These are phyloP conservation scores for Steinernema hermaphroditum DNA, from an alignment of 2,888 invertebrate species.

Conservation along the genomic window DNA sequence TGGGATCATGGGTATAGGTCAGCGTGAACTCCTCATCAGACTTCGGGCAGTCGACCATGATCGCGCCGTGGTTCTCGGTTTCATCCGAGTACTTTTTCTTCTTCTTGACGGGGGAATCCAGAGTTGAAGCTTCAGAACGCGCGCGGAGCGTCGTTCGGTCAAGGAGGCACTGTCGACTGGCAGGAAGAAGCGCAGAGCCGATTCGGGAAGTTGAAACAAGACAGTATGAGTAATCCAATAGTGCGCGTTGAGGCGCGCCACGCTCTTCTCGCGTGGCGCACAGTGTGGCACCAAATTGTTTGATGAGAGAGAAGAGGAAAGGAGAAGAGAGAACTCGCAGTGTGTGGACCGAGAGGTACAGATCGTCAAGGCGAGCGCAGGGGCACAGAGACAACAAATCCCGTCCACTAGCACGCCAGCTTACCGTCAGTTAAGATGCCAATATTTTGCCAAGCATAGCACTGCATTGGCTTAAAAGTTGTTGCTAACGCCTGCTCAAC, in stretches of 20 bases:
- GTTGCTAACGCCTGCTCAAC: neutral
- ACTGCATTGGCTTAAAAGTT: neutral
- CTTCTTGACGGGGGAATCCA: conserved; percentile 10
- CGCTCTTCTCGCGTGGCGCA: conserved; percentile 20
- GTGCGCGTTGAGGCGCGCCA: conserved; percentile 31
- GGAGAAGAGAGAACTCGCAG: conserved; percentile 20
- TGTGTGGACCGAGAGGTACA: conserved; percentile 24
- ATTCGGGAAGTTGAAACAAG: conserved; percentile 30
- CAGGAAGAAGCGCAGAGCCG: conserved; percentile 3
- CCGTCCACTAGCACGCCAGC: conserved; percentile 18
- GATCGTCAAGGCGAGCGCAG: conserved; percentile 19
- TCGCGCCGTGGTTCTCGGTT: neutral
- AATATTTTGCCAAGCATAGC: neutral
- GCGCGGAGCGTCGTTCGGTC: neutral
- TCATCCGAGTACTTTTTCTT: conserved; percentile 24
- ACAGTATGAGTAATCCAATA: conserved; percentile 30
- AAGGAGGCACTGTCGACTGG: neutral
- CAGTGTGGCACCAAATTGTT: conserved; percentile 31
- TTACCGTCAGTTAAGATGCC: neutral
- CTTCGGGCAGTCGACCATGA: conserved; percentile 9
- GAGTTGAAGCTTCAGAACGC: neutral
- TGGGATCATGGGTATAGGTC: neutral
- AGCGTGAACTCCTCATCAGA: conserved; percentile 24
- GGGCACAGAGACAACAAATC: conserved; percentile 28
- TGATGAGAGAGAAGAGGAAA: conserved; percentile 30